Conservation (phyloP, 2,113 vertebrate species). For the Choloepus hoffmanni region DNA sequence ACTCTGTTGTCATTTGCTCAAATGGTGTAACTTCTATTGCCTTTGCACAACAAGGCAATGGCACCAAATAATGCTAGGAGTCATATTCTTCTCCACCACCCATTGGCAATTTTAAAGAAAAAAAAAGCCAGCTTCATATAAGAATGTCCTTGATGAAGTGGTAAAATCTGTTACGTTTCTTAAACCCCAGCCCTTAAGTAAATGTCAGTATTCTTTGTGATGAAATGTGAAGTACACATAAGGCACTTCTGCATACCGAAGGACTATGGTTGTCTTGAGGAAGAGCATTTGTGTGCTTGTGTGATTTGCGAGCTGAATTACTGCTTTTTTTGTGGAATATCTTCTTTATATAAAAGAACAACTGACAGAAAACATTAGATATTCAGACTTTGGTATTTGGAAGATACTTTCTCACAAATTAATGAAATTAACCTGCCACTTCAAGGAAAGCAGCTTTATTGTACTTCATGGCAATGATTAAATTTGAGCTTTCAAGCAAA, state of each 20-base stretch:
- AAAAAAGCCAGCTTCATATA: not conserved
- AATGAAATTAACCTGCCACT: not conserved
- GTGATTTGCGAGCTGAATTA: not conserved
- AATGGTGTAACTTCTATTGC: not conserved
- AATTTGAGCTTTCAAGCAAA: not conserved
- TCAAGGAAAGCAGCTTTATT: not conserved
- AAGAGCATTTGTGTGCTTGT: not conserved
- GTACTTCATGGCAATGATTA: not conserved
- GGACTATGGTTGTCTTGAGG: not conserved
- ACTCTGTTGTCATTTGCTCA: not conserved
- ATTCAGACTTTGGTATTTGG: slow-evolving; percentile 23
- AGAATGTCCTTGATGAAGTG: not conserved
- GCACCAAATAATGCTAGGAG: not conserved
- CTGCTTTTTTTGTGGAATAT: slow-evolving; percentile 4
- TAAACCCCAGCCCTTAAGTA: not conserved
- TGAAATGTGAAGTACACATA: not conserved
- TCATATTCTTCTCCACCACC: not conserved
- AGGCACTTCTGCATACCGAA: not conserved
- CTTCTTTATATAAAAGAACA: slow-evolving; percentile 10
- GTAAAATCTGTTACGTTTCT: not conserved
- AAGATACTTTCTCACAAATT: not conserved
- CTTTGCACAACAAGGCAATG: not conserved
- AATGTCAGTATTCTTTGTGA: not conserved
- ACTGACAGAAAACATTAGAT: not conserved
- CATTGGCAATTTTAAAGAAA: not conserved